Conservation (phyloP, 2,888 invertebrate species). For the Raillietiella orientalis region DNA sequence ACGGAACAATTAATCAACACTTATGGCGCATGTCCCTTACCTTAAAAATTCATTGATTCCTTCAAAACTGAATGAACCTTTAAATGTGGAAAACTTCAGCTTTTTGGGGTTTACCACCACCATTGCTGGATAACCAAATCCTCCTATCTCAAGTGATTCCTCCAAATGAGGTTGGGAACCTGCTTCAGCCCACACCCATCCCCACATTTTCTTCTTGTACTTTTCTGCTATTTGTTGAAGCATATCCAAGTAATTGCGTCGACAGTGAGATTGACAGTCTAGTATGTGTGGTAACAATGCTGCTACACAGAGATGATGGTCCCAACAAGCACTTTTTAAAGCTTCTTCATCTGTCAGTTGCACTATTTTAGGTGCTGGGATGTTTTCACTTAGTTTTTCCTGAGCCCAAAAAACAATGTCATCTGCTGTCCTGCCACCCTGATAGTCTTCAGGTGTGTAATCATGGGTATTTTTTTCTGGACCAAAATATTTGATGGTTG, state of each 20-base stretch:
- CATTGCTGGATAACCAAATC: slow-evolving; percentile 96
- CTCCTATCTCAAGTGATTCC: slow-evolving; percentile 69
- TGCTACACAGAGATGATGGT: slow-evolving; percentile 64
- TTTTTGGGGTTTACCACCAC: slow-evolving; percentile 86
- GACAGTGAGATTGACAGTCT: slow-evolving; percentile 74
- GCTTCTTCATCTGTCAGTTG: slow-evolving; percentile 21
- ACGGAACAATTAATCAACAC: slow-evolving; percentile 6
- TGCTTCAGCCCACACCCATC: slow-evolving; percentile 92
- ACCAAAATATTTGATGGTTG: slow-evolving; percentile 77
- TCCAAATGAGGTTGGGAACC: slow-evolving; percentile 53
- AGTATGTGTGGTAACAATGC: slow-evolving; percentile 76
- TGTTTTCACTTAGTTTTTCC: slow-evolving; percentile 54
- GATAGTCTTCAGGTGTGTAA: slow-evolving; percentile 32
- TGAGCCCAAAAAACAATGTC: slow-evolving; percentile 74
- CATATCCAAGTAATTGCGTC: slow-evolving; percentile 46
- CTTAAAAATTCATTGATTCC: slow-evolving; percentile 80
- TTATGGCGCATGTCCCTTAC: slow-evolving; percentile 9
- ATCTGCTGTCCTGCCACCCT: slow-evolving; percentile 57
- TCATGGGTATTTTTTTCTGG: slow-evolving; percentile 18
- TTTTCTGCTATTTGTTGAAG: slow-evolving; percentile 46
- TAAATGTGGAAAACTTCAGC: slow-evolving; percentile 71
- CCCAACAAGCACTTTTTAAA: slow-evolving; percentile 41
- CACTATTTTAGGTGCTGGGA: slow-evolving; percentile 57
- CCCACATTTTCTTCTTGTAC: slow-evolving; percentile 82
- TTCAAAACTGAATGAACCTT: slow-evolving; percentile 71